These are phyloP conservation scores for Tridacna gigas DNA, from an alignment of 2,888 invertebrate genomes.

Conservation along the genomic window DNA sequence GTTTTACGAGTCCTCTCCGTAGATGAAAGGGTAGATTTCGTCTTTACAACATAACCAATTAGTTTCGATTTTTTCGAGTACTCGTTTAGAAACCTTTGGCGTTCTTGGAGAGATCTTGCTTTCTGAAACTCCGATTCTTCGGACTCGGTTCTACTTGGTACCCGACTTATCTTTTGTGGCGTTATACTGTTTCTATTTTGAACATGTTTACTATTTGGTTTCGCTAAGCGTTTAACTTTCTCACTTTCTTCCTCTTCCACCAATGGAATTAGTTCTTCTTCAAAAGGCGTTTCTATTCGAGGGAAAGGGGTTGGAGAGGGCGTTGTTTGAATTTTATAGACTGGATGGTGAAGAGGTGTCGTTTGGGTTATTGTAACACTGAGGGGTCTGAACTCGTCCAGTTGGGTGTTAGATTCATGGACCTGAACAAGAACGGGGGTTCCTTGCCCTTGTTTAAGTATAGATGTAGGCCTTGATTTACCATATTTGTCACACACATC, in stretches of 20 bases:
- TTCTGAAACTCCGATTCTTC: not conserved
- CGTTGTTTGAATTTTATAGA: not conserved
- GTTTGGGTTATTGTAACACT: conserved; percentile 16
- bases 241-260: not conserved
- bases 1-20: conserved; percentile 29
- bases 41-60: conserved; percentile 59
- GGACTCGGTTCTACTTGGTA: conserved; percentile 10
- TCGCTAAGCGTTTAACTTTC: not conserved
- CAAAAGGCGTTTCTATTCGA: not conserved
- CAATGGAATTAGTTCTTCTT: conserved; percentile 4
- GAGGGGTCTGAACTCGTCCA: conserved; percentile 17
- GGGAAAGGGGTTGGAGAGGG: not conserved
- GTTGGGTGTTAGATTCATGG: conserved; percentile 2
- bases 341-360: not conserved
- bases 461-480: conserved; percentile 1
- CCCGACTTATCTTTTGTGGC: not conserved
- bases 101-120: not conserved
- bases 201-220: not conserved
- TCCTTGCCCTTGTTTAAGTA: conserved; percentile 4
- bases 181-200: not conserved
- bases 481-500: not conserved
- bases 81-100: conserved; percentile 49
- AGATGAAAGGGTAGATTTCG: conserved; percentile 25
- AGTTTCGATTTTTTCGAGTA: conserved; percentile 61
- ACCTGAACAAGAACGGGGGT: not conserved